These are phyloP conservation scores for Cantharis lateralis DNA, from an alignment of 2,888 invertebrate genomes.

Conservation along the genomic window DNA sequence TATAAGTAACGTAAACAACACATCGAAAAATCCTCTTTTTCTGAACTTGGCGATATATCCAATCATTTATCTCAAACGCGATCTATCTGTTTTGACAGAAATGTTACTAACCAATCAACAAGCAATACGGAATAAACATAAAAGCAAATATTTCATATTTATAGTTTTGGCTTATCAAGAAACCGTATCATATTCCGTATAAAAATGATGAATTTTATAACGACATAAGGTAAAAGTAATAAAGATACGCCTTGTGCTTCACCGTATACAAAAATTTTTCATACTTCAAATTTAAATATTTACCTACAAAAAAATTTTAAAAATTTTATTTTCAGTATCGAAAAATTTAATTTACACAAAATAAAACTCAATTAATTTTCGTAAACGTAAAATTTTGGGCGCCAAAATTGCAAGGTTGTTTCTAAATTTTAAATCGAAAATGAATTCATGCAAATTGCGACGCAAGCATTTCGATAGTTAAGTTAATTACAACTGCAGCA, in stretches of 20 bases:
- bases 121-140: not conserved
- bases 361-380: not conserved
- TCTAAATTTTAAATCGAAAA: not conserved
- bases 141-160: not conserved
- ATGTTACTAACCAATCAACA: not conserved
- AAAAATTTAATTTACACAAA: not conserved
- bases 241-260: not conserved
- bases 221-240: not conserved
- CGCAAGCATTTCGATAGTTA: not conserved
- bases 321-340: not conserved
- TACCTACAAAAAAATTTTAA: not conserved
- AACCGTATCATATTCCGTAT: not conserved
- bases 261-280: not conserved
- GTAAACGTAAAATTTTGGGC: not conserved
- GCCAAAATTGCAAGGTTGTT: not conserved
- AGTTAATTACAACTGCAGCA: not conserved
- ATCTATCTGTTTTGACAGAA: not conserved
- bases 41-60: not conserved
- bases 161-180: not conserved
- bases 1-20: not conserved
- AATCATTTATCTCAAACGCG: not conserved
- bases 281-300: not conserved
- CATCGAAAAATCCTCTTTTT: not conserved
- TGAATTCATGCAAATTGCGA: not conserved
- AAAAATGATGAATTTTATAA: not conserved